Conservation (phyloP, 2,113 vertebrate species). For the Desmodus rotundus region DNA sequence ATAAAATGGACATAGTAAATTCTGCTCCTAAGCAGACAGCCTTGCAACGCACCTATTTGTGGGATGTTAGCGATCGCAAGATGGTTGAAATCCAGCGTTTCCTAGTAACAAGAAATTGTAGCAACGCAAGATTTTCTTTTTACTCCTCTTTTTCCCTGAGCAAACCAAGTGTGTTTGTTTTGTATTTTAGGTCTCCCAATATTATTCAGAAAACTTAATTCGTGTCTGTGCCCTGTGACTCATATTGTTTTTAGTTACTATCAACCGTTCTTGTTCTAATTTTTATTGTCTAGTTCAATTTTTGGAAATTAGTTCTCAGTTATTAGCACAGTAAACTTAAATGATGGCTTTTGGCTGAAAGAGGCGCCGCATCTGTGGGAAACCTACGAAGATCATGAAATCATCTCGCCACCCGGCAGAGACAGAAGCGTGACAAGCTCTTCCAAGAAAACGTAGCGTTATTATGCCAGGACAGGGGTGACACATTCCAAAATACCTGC, state of each 20-base stretch:
- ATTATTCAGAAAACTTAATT: neutral
- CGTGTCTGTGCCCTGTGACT: constrained; percentile 7
- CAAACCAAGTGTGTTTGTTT: neutral
- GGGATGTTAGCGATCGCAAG: neutral
- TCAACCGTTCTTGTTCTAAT: neutral
- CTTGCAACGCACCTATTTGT: neutral
- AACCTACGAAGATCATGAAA: neutral
- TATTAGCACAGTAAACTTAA: neutral
- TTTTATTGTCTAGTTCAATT: constrained; percentile 7
- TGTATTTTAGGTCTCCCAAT: neutral
- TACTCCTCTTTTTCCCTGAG: neutral
- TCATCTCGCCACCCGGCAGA: neutral
- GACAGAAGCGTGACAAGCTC: neutral
- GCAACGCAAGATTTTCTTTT: neutral
- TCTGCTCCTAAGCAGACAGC: neutral
- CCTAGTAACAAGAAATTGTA: neutral
- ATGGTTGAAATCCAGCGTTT: neutral
- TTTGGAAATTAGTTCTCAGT: constrained; percentile 1
- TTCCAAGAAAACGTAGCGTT: neutral
- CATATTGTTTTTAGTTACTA: neutral
- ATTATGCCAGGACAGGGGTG: neutral
- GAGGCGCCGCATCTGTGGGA: neutral
- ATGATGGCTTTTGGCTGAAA: constrained; percentile 32
- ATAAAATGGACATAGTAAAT: neutral
- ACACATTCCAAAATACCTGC: neutral